Percentiles rank a stretch among this genome's conserved stretches.
phyloP scores from a whole-genome alignment of 2,888 invertebrate species.

The Cordilura impudica region DNA sequence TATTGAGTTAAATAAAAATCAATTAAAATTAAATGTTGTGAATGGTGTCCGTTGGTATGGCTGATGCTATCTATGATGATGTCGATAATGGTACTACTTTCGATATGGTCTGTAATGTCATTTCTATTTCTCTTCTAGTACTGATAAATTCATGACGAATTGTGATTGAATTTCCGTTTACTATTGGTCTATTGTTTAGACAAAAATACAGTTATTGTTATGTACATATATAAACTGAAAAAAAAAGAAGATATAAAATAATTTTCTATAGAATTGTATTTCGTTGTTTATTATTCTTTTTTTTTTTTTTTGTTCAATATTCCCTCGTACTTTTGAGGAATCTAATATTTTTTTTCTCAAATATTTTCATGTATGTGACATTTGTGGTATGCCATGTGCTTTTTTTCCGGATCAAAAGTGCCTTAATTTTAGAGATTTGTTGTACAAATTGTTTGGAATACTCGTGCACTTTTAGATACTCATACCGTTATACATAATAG shows the following conservation, averaged over 20 bases:
- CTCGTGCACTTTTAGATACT: slow-evolving; percentile 17
- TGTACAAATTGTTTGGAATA: slow-evolving; percentile 72
- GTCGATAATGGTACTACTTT: slow-evolving; percentile 10
- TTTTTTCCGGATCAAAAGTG: slow-evolving; percentile 69
- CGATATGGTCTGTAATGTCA: slow-evolving; percentile 14
- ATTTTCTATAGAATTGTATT: slow-evolving; percentile 27
- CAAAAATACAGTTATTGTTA: slow-evolving; percentile 2
- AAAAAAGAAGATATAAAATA: not conserved
- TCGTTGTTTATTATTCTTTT: slow-evolving; percentile 17
- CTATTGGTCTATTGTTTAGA: slow-evolving; percentile 45
- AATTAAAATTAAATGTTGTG: no score
- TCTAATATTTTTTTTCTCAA: slow-evolving; percentile 39
- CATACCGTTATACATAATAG: slow-evolving; percentile 17
- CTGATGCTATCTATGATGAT: not conserved
- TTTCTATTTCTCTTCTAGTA: slow-evolving; percentile 8
- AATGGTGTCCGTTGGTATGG: no score
- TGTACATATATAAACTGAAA: slow-evolving; percentile 10
- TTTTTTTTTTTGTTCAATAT: no score
- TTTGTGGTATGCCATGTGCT: slow-evolving; percentile 52
- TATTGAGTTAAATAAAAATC: no score
- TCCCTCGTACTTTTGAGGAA: slow-evolving; percentile 7
- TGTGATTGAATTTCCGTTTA: slow-evolving; percentile 70
- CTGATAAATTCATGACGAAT: slow-evolving; percentile 67
- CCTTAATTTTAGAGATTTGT: slow-evolving; percentile 74
- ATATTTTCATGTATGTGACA: slow-evolving; percentile 39